phyloP scores from a whole-genome alignment of 2,888 invertebrate species.

The Brachyptera putata region DNA sequence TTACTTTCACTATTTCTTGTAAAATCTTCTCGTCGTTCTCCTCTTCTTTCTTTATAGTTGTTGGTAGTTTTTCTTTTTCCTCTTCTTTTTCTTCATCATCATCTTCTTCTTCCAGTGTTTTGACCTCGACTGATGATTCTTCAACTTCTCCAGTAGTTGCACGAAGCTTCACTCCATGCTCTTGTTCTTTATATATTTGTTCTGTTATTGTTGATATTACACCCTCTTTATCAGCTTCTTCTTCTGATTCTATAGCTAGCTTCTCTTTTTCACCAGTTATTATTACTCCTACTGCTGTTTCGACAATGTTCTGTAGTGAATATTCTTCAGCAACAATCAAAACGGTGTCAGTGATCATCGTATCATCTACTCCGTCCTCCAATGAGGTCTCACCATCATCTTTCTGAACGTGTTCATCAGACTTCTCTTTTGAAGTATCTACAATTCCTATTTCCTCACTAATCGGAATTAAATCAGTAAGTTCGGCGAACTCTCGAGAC shows the following conservation, averaged over 20 bases:
- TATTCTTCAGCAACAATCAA: background rate
- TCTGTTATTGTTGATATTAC: background rate
- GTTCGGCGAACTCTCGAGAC: constrained; percentile 25
- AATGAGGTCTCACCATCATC: background rate
- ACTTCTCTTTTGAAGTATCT: background rate
- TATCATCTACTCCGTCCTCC: background rate
- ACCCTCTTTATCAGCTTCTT: background rate
- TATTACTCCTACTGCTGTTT: background rate
- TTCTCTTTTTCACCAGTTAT: background rate
- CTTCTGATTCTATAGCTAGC: background rate
- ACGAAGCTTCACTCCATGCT: background rate
- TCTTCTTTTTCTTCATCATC: background rate
- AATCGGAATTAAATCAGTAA: constrained; percentile 22
- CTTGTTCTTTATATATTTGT: background rate
- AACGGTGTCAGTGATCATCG: background rate
- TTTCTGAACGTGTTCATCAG: constrained; percentile 3
- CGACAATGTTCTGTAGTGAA: too few species aligned
- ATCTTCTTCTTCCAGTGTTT: too few species aligned
- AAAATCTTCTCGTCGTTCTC: background rate
- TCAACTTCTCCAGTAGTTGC: background rate
- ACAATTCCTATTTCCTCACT: constrained; percentile 9
- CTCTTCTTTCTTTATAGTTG: background rate
- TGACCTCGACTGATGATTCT: too few species aligned
- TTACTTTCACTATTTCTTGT: background rate
- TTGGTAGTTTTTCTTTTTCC: background rate